Evolutionary conservation across 2,888 invertebrate species (phyloP), one percentile per base, ranked within the genome.

Genomic region (Drosophila macrospina): DNA sequence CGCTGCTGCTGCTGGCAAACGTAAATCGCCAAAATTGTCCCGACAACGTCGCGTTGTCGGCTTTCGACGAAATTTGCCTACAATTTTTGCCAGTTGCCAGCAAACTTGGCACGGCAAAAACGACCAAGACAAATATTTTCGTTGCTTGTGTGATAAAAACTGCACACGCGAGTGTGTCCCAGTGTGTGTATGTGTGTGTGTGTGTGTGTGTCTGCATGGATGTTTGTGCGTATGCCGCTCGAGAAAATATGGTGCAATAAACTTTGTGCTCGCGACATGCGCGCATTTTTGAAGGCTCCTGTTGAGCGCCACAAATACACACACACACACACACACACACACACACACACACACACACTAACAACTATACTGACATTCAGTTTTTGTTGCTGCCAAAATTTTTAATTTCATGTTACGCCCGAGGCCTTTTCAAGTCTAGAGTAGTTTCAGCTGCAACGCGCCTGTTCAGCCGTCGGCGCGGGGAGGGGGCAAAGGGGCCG

Each of bases 31-130:
- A 61, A 82, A 82, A 88, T 67, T 66, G 69, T 72, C 65, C 72
- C 62, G 64, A 57, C 66, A 74, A 66, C 64, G 78, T 67, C 65
- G 60, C 59, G 85, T 78, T 69, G 87, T 71, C 72, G 72, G 63
- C 83, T 79, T 79, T 81, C 82, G 83, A 70, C 86, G 69, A 88
- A 82, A 86, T 82, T 88, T 88, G 72, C 67, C 64, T 74, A 71
- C 68, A 64, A 82, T 86, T 88, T 84, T 71, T 79, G 77, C 70
- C 57, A 71, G 69, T 61, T 76, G 66, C 70, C 70, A 69, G 64
- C 65, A 67, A 80, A 65, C 56, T 77, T 78, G 79, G 78, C 78
- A 77, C 72, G 16, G 52, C 67, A 67, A 80, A 77, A 76, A 68
- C 55, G 64, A 70, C 45, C 74, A 66, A 80, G 77, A 76, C 76